Conservation (phyloP, 1,140 invertebrate genomes). For the Mercenaria mercenaria region DNA sequence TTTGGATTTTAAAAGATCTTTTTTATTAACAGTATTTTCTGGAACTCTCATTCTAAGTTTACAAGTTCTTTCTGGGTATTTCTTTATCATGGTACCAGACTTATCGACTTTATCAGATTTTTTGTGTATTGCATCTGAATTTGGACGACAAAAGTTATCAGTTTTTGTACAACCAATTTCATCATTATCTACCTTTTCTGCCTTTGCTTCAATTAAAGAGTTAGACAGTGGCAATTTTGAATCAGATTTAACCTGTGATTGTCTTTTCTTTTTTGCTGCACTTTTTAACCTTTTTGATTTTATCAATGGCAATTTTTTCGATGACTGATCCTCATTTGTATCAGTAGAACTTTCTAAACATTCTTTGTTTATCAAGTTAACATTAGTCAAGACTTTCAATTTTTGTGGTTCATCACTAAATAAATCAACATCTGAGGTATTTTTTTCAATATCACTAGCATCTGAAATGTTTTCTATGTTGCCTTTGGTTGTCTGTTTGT, state of each 20-base stretch:
- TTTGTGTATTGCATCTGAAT: background rate
- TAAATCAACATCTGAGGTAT: background rate
- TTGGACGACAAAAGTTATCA: background rate
- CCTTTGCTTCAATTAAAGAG: background rate
- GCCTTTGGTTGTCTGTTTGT: background rate
- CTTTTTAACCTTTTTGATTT: background rate
- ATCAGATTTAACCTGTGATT: background rate
- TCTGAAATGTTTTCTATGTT: background rate
- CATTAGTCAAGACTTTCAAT: background rate
- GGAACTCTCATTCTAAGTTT: slow-evolving; percentile 29
- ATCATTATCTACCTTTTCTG: background rate
- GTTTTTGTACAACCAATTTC: background rate
- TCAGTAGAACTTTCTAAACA: background rate
- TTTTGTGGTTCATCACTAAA: background rate
- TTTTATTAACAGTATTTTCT: slow-evolving; percentile 15
- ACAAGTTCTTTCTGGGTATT: slow-evolving; percentile 63
- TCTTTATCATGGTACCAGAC: slow-evolving; percentile 15
- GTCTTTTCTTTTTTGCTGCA: background rate
- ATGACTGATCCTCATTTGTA: background rate
- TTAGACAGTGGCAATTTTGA: background rate
- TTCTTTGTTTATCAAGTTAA: background rate
- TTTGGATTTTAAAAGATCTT: background rate
- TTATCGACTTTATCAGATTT: slow-evolving; percentile 30
- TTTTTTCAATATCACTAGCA: background rate
- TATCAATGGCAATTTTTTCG: background rate